Evolutionary conservation across 1,140 invertebrate genomes (phyloP).

Genomic region (Drosophila baimaii): DNA sequence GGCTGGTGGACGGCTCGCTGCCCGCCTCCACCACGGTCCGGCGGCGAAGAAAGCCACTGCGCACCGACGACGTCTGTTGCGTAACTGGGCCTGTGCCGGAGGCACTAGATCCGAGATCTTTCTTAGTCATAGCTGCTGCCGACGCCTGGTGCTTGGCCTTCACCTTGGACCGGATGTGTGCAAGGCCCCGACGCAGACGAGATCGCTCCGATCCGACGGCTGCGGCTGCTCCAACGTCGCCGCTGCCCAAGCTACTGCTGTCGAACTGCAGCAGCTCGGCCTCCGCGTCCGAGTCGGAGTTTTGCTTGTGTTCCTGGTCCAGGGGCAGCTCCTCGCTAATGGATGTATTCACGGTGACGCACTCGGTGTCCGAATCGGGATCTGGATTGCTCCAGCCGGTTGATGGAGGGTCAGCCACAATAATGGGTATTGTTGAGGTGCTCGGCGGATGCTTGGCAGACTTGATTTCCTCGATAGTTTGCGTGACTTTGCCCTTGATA

Average conservation of each 20-base stretch:
- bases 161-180: slow-evolving; percentile 79
- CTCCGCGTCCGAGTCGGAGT: slow-evolving; percentile 77
- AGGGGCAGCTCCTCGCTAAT: slow-evolving; percentile 65
- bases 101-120: slow-evolving; percentile 39
- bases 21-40: slow-evolving; percentile 48
- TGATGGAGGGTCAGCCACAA: slow-evolving; percentile 55
- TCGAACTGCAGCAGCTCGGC: slow-evolving; percentile 61
- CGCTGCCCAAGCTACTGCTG: slow-evolving; percentile 57
- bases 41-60: slow-evolving; percentile 52
- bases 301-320: slow-evolving; percentile 47
- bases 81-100: neutral
- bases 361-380: slow-evolving; percentile 74
- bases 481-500: slow-evolving; percentile 83
- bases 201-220: slow-evolving; percentile 55
- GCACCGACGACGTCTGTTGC: slow-evolving; percentile 10
- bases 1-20: slow-evolving; percentile 45
- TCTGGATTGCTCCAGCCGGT: slow-evolving; percentile 63
- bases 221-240: slow-evolving; percentile 29
- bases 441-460: slow-evolving; percentile 70
- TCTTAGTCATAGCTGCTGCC: slow-evolving; percentile 55
- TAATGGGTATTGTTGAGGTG: slow-evolving; percentile 56
- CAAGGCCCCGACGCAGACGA: slow-evolving; percentile 67
- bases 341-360: slow-evolving; percentile 66
- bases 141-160: slow-evolving; percentile 72
- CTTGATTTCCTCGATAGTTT: slow-evolving; percentile 83